Base-by-base conservation (phyloP, 2,113 vertebrate genomes). In the Cervus canadensis region DNA sequence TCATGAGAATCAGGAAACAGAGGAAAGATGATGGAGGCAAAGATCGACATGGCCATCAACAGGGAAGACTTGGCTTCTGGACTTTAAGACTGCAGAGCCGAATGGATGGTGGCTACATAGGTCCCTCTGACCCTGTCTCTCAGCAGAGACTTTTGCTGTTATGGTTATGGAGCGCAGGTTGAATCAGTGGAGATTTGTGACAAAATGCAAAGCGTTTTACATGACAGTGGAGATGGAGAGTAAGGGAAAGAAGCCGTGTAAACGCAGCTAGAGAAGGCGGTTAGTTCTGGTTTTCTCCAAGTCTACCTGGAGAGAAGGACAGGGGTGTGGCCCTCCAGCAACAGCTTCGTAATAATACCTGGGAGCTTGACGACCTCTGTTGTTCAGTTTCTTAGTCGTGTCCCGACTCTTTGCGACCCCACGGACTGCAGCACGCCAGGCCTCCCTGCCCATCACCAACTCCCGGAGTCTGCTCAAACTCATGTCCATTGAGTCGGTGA, bases 151-250 rank as follows among this genome's bases (percentile, higher is more conserved):
- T 4, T 64, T 25, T 15, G n/a, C 9, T 2, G 2, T 8, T 28
- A 2, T 0, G 6, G 13, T 87, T 56, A 7, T 1, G 0, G 45
- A 43, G 7, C 9, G 1, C 8, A 7, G 10, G 19, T 26, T 13
- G 56, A 60, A 89, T 67, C 36, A 4, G 36, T 28, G 81, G 50
- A 60, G 13, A n/a, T 30, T 52, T 52, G 50, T 71, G 43, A 87
- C 4, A 12, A 78, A 33, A 43, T 13, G 15, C 11, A 3, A n/a
- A 43, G 3, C 23, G 0, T 74, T 82, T 60, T 9, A 0, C 16
- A 0, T 7, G 30, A 40, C n/a, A 28, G 7, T 5, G 26, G 19
- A 23, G 11, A 2, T n/a, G 15, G 11, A 52, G 13, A 15, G 2
- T n/a, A 13, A 60, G 19, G 13, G 9, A 30, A 14, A 36, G 21